A percentile compares a stretch with the other conserved stretches of the same genome.
These are phyloP conservation scores for Campoletis raptor DNA, from an alignment of 2,888 invertebrate genomes.

Conservation along the genomic window DNA sequence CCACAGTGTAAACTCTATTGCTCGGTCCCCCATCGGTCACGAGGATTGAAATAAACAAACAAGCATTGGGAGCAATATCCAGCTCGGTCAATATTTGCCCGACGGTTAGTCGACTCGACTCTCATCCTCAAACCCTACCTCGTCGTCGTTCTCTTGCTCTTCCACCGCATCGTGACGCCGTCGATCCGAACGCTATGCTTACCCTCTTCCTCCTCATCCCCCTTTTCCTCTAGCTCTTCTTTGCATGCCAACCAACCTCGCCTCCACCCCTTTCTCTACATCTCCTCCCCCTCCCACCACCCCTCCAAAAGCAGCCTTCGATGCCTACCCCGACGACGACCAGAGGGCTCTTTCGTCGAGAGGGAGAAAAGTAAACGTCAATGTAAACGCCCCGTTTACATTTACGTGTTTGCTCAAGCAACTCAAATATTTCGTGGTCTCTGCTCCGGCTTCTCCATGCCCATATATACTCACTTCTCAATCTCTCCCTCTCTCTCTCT, in stretches of 20 bases:
- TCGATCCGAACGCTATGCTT: slow-evolving; percentile 29
- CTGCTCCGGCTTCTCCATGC: slow-evolving; percentile 71
- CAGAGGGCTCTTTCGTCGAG: slow-evolving; percentile 73
- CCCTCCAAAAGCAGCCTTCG: slow-evolving; percentile 50
- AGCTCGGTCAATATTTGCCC: slow-evolving; percentile 84
- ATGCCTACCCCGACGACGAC: slow-evolving; percentile 61
- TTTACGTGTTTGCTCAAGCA: slow-evolving; percentile 83
- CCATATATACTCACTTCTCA: slow-evolving; percentile 40
- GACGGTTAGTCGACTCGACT: slow-evolving; percentile 83
- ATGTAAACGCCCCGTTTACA: slow-evolving; percentile 84
- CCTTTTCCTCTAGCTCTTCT: slow-evolving; percentile 24
- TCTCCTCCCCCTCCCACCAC: slow-evolving; percentile 39
- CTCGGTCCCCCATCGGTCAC: slow-evolving; percentile 79
- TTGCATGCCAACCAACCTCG: slow-evolving; percentile 16
- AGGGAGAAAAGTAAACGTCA: slow-evolving; percentile 83
- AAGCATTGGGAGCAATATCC: slow-evolving; percentile 85
- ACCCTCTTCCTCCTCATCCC: slow-evolving; percentile 25
- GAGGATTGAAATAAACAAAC: slow-evolving; percentile 84
- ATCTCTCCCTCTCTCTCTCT: slow-evolving; percentile 13
- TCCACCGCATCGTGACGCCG: slow-evolving; percentile 34
- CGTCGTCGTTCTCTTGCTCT: slow-evolving; percentile 59
- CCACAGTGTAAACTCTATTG: slow-evolving; percentile 62
- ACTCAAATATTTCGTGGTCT: slow-evolving; percentile 84
- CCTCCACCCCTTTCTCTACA: background rate
- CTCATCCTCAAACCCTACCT: slow-evolving; percentile 59